Percentiles rank a stretch among this genome's conserved stretches.
Evolutionary conservation across 2,888 invertebrate genomes (phyloP).

Genomic region (Apocheima hispidaria): DNA sequence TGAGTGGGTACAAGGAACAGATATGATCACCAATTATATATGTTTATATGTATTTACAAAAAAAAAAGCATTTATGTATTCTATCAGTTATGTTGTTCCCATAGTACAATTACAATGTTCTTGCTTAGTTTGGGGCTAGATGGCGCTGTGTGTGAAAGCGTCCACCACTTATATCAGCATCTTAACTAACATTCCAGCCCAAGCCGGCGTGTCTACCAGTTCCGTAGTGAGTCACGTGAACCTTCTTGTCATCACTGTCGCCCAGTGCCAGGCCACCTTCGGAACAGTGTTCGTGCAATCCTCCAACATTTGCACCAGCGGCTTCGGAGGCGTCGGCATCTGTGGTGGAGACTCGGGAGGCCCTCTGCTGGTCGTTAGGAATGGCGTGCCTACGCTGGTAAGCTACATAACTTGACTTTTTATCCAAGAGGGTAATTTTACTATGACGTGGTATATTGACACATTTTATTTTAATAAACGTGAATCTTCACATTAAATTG

Average conservation of each 20-base stretch:
- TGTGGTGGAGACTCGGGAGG: conserved; percentile 69
- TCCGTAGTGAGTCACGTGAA: conserved; percentile 57
- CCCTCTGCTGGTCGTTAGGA: conserved; percentile 50
- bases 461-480: no score
- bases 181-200: background rate
- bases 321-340: conserved; percentile 59
- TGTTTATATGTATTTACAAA: no score
- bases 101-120: no score
- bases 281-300: conserved; percentile 47
- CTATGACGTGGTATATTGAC: no score
- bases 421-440: no score
- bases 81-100: no score
- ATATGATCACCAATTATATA: no score
- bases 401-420: conserved; percentile 36
- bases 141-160: no score
- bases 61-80: no score
- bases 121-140: no score
- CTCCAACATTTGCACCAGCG: conserved; percentile 63
- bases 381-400: conserved; percentile 55
- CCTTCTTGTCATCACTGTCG: conserved; percentile 57
- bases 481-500: no score
- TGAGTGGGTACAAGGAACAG: no score
- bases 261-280: conserved; percentile 50
- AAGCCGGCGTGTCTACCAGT: conserved; percentile 27
- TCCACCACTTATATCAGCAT: background rate